Conservation (phyloP, 2,113 vertebrate species). For the Oreotrochilus melanogaster region DNA sequence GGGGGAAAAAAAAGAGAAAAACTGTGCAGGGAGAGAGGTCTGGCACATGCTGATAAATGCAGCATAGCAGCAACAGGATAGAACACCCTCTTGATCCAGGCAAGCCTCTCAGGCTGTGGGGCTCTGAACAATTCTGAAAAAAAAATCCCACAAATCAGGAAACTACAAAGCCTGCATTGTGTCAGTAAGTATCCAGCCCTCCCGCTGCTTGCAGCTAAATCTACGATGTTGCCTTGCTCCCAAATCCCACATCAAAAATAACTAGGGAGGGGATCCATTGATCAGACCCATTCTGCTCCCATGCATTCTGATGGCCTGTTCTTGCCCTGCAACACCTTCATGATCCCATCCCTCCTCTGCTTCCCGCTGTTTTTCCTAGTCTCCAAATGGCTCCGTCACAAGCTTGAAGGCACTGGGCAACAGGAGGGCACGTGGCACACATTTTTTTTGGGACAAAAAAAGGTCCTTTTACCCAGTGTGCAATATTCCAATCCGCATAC, state of each 20-base stretch:
- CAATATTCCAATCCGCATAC: no score
- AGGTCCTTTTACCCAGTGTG: no score
- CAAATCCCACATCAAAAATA: not conserved
- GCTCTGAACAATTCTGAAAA: not conserved
- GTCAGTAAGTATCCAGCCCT: not conserved
- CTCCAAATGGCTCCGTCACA: not conserved
- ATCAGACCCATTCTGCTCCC: rapidly evolving
- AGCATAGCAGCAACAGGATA: not conserved
- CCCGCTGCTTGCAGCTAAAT: not conserved
- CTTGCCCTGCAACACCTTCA: not conserved
- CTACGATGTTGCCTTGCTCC: not conserved
- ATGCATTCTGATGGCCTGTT: not conserved
- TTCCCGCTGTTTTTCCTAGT: not conserved
- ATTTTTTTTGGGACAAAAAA: no score
- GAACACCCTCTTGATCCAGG: not conserved
- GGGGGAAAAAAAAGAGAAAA: not conserved
- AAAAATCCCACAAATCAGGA: not conserved
- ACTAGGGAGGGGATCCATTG: not conserved
- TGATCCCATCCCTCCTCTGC: rapidly evolving
- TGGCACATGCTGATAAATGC: not conserved
- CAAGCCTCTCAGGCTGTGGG: not conserved
- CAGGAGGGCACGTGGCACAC: not conserved
- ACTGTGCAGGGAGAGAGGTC: not conserved
- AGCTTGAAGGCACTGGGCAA: not conserved
- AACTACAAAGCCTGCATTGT: not conserved